Base-by-base conservation (phyloP, 35 echinoderm and acorn worm species). In the Eucidaris tribuloides region DNA sequence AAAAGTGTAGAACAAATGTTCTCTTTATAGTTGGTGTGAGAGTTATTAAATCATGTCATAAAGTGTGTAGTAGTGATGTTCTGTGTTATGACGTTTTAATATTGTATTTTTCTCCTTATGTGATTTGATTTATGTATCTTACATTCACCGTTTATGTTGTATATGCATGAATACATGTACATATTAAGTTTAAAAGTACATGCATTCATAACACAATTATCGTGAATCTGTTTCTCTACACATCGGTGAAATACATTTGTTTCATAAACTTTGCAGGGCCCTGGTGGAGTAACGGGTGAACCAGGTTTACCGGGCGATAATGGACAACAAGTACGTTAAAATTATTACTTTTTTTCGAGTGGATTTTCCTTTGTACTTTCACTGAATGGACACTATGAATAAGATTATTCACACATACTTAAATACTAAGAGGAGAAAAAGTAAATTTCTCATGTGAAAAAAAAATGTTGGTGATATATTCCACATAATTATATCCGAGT, bases 281-380 rank as follows among this genome's bases (percentile, higher is more conserved):
- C 80, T 7, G 52, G 19, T 20, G 80, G 80, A 23, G 37, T 19
- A 33, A 32, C 55, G 25, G 80, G 80, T 7, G 80, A 36, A 27
- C 80, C 35, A 25, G 80, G 80, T 24, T 13, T 28, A 39, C 24
- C 80, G 5, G 80, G 80, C 14, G 80, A 82, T 22, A 42, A 41
- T 82, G 80, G 80, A 62, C 49, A 33, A 62, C 13, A n/a, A 5
- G 80, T 82, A 58, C 59, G 80, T 63, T 49, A 13, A 2, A 60
- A 60, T 60, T 60, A 60, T 60, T 15, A n/a, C n/a, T n/a, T n/a
- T 7, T 0, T 18, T 29, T 23, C 7, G 14, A 60, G 30, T 28
- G 30, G 30, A 60, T 17, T 18, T n/a, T n/a, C n/a, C n/a, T n/a
- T n/a, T n/a, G n/a, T n/a, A n/a, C n/a, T n/a, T n/a, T n/a, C n/a